Percentiles rank a stretch among this genome's conserved stretches.
These are phyloP conservation scores for Fringilla coelebs DNA, from an alignment of 2,797 vertebrate species.

Conservation along the genomic window DNA sequence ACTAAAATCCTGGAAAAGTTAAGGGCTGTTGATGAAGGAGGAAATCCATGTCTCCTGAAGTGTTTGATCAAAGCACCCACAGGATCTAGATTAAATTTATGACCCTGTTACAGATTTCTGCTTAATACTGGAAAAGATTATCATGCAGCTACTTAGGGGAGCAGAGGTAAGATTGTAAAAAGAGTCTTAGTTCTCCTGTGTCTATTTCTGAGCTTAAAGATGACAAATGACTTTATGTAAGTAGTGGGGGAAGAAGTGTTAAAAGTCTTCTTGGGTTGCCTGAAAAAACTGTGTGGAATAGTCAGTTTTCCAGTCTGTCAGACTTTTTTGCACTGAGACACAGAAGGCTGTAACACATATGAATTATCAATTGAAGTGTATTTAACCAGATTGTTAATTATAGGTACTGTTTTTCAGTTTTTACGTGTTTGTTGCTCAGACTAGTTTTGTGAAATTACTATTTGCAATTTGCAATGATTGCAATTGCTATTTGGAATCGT, in stretches of 20 bases:
- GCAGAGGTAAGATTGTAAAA: background rate
- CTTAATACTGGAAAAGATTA: background rate
- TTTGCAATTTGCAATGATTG: background rate
- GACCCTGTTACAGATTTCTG: background rate
- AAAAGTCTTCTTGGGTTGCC: background rate
- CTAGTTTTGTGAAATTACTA: background rate
- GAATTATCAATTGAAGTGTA: background rate
- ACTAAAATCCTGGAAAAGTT: background rate
- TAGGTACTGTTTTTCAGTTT: background rate
- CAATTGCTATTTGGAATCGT: background rate
- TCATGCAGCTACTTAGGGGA: background rate
- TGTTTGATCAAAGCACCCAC: background rate
- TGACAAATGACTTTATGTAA: background rate
- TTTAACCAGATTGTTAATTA: background rate
- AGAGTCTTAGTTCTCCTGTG: background rate
- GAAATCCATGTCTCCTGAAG: background rate
- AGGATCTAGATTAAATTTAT: background rate
- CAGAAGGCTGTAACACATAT: background rate
- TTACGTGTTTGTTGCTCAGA: background rate
- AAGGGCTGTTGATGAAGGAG: background rate
- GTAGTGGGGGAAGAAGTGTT: background rate
- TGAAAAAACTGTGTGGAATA: background rate
- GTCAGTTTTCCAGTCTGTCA: background rate
- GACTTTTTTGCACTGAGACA: background rate
- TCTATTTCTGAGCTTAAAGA: background rate